Conservation (phyloP, 2,797 vertebrate genomes). For the Mus minutoides region DNA sequence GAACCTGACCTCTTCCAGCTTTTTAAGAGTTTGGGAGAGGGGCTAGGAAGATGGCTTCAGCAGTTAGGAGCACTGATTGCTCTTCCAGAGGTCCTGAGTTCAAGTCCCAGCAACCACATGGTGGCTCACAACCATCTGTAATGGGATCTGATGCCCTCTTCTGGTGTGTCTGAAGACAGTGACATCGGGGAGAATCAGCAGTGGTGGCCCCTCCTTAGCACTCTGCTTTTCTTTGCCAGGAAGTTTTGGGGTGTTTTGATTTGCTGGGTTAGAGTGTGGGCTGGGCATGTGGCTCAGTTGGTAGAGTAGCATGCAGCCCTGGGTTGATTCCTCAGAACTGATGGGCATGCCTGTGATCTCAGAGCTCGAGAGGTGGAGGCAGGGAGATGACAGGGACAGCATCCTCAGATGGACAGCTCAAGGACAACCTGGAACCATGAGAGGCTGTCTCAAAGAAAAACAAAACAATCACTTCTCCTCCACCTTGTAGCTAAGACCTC, state of each 20-base stretch:
- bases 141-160: background rate
- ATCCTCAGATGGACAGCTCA: background rate
- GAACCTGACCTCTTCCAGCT: background rate
- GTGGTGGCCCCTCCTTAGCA: background rate
- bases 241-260: background rate
- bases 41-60: background rate
- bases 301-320: background rate
- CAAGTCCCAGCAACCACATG: background rate
- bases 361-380: background rate
- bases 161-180: too few species aligned
- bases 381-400: background rate
- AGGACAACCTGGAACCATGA: background rate
- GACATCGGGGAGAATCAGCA: background rate
- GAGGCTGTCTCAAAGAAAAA: background rate
- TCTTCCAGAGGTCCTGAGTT: background rate
- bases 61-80: background rate
- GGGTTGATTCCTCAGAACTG: background rate
- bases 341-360: background rate
- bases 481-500: background rate
- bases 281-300: background rate
- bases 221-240: background rate
- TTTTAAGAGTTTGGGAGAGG: background rate
- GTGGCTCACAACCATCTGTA: background rate
- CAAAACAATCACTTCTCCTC: background rate
- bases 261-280: background rate